A percentile compares a stretch with the other conserved stretches of the same genome.
Conservation (phyloP, 1,140 invertebrate genomes). For the Diploscapter pachys region DNA sequence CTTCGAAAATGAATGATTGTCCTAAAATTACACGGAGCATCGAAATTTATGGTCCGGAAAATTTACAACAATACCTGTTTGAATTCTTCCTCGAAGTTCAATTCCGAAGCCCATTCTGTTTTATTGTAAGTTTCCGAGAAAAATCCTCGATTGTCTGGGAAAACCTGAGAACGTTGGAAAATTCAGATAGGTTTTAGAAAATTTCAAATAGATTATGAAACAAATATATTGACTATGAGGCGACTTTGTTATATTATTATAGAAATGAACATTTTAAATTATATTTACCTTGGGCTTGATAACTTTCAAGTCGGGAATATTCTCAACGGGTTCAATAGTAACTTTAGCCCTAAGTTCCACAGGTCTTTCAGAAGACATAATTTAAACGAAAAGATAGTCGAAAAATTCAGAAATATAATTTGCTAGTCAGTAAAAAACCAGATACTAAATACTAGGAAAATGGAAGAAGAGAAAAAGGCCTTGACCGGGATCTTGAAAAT, state of each 20-base stretch:
- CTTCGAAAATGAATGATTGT: constrained; percentile 58
- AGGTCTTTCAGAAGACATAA: too few relatives aligned
- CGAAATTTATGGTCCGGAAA: not conserved
- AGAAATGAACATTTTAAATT: not conserved
- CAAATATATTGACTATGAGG: too few relatives aligned
- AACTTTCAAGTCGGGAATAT: constrained; percentile 53
- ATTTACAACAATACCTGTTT: constrained; percentile 42
- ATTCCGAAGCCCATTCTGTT: constrained; percentile 47
- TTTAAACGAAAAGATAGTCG: too few relatives aligned
- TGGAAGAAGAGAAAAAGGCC: too few relatives aligned
- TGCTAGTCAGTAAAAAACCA: too few relatives aligned
- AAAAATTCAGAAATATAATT: too few relatives aligned
- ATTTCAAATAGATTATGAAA: too few relatives aligned
- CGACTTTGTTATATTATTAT: too few relatives aligned
- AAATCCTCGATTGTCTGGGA: constrained; percentile 58
- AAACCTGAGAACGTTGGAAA: constrained; percentile 26
- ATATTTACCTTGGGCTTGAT: constrained; percentile 49
- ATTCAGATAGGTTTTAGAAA: not conserved
- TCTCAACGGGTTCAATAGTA: constrained; percentile 48
- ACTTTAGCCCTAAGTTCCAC: constrained; percentile 9
- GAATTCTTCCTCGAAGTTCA: constrained; percentile 48
- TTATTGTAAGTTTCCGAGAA: constrained; percentile 56
- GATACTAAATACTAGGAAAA: too few relatives aligned
- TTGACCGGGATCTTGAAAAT: too few relatives aligned
- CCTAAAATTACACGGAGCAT: constrained; percentile 37